Evolutionary conservation across 1,140 invertebrate species (phyloP), one percentile per base, ranked within the genome.

Genomic region (Drosophila eugracilis): DNA sequence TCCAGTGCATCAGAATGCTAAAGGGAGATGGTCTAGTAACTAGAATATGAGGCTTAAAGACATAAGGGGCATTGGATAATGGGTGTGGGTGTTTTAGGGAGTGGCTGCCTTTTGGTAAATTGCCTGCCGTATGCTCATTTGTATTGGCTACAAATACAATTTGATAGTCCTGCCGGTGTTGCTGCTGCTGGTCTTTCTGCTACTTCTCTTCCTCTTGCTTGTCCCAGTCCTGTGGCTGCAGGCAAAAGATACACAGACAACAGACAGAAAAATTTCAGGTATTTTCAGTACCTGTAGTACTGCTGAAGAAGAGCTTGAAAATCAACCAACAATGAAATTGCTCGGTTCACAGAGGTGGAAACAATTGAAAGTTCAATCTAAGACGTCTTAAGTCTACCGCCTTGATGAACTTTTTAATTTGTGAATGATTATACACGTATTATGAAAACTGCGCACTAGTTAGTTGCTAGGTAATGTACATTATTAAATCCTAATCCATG

Each of bases 111-210:
- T 79, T 85, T 80, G 78, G 73, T 85, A 85, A 85, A 85, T 85
- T 73, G 81, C 77, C 81, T 86, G 83, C 67, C 81, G 77, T 85
- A 85, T 88, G 83, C 78, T 88, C 83, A 88, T 88, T 88, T 88
- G 83, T 88, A 88, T 88, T 83, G 83, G 74, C 78, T 83, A 78
- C 83, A 88, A 88, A 88, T 81, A 88, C 83, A 88, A 88, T 88
- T 88, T 88, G 78, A 88, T 88, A 81, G 83, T 69, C 65, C 74
- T 74, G 45, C 54, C n/a, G 19, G n/a, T 22, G 44, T 57, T 41
- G 55, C 26, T 39, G 59, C 34, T 41, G 55, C 26, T 39, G 59
- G 21, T 37, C 14, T 21, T 52, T 14, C n/a, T 12, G 34, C 30
- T 15, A n/a, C 17, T 44, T 21, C 28, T 28, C 26, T 24, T 14